Evolutionary conservation across 2,888 invertebrate species (phyloP), one percentile per base, ranked within the genome.

Genomic region (Oxystoma pomonae): DNA sequence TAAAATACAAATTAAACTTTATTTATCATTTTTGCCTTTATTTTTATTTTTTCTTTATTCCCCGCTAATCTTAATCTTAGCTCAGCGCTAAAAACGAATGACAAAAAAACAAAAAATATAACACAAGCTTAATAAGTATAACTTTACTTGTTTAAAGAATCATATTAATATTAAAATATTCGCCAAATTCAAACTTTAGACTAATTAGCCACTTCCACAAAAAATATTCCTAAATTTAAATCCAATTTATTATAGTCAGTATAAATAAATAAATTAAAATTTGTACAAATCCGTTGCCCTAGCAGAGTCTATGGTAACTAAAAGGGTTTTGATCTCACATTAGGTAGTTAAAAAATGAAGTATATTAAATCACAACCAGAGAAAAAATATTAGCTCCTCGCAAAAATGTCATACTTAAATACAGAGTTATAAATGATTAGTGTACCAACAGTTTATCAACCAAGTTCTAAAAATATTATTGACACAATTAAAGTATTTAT

Each of bases 201-300:
- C 77, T 78, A 78, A 78, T 77, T 75, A 76, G 75, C 76, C 78
- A 77, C 75, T 76, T 77, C 74, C 76, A 75, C 74, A 67, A 72
- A 74, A 73, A 73, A 74, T 72, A 75, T n/a, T n/a, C n/a, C n/a
- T n/a, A n/a, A n/a, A n/a, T n/a, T n/a, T n/a, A n/a, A n/a, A n/a
- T n/a, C n/a, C n/a, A n/a, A n/a, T n/a, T n/a, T n/a, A n/a, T n/a
- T n/a, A n/a, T n/a, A n/a, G n/a, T n/a, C n/a, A n/a, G n/a, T n/a
- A n/a, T n/a, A n/a, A n/a, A n/a, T n/a, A n/a, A n/a, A n/a, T n/a
- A n/a, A 68, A 71, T 71, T 70, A 69, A 70, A 69, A 71, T 68
- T 67, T 71, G 64, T 68, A 65, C 65, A 68, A 67, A 66, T 65
- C 66, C 55, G 16, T 64, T 62, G 68, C 65, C 67, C 64, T 69